phyloP scores from a whole-genome alignment of 2,797 vertebrate genomes.

The Rhinoraja longicauda region DNA sequence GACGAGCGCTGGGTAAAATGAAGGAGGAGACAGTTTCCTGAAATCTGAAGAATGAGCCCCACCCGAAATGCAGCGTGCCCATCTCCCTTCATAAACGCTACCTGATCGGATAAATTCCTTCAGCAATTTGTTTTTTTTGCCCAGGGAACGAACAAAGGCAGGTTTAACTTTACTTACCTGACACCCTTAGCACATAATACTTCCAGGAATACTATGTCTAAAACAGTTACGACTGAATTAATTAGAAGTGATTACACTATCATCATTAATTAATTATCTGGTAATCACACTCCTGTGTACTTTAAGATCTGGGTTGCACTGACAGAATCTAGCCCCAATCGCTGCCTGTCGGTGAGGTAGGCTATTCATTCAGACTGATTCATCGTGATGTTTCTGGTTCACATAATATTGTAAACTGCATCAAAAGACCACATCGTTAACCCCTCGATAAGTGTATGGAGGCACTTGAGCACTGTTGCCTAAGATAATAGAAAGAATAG shows the following conservation, averaged over 20 bases:
- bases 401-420: conserved; percentile 32
- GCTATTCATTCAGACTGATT: conserved; percentile 36
- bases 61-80: too few relatives aligned
- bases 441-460: not conserved
- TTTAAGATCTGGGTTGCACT: conserved; percentile 47
- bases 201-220: conserved; percentile 11
- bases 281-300: conserved; percentile 57
- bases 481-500: conserved; percentile 4
- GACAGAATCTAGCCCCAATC: conserved; percentile 37
- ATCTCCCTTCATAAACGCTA: too few relatives aligned
- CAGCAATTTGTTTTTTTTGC: too few relatives aligned
- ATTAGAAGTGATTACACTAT: conserved; percentile 74
- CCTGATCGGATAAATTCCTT: too few relatives aligned
- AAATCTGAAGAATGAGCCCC: too few relatives aligned
- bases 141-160: conserved; percentile 20
- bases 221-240: conserved; percentile 52
- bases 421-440: not conserved
- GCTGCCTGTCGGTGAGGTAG: conserved; percentile 27
- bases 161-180: conserved; percentile 35
- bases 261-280: conserved; percentile 65
- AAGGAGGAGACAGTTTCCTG: too few relatives aligned
- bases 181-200: conserved; percentile 29
- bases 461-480: not conserved
- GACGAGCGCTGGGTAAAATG: too few relatives aligned
- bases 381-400: conserved; percentile 37